These are phyloP conservation scores for Tragelaphus strepsiceros DNA, from an alignment of 2,113 vertebrate genomes.

Conservation along the genomic window DNA sequence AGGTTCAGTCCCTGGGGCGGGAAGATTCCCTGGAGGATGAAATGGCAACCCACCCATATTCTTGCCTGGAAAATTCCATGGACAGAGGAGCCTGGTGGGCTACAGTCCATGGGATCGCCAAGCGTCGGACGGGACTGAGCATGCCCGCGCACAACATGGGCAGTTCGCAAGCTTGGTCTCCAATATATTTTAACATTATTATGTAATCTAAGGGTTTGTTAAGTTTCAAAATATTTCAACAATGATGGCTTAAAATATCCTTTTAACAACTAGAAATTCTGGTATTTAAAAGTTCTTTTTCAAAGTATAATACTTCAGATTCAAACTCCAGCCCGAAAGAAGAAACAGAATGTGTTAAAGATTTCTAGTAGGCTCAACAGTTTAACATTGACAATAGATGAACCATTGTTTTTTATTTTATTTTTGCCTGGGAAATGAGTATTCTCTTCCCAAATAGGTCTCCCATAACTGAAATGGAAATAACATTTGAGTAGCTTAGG, in stretches of 20 bases:
- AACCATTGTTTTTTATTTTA: neutral
- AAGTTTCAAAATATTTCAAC: slow-evolving; percentile 32
- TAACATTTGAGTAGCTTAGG: neutral
- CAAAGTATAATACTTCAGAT: neutral
- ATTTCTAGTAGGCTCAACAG: neutral
- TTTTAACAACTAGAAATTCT: neutral
- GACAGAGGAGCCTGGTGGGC: neutral
- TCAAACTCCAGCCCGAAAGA: neutral
- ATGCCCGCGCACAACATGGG: accelerated
- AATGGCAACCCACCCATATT: neutral
- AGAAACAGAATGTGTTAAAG: neutral
- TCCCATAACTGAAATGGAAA: neutral
- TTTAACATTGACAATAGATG: neutral
- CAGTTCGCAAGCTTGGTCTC: neutral
- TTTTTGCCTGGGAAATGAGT: neutral
- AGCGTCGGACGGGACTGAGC: neutral
- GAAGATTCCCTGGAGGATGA: neutral
- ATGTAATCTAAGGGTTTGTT: neutral
- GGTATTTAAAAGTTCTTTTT: neutral
- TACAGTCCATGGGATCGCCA: neutral
- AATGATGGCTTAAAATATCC: neutral
- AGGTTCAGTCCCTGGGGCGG: neutral
- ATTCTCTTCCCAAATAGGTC: neutral
- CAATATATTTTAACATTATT: neutral
- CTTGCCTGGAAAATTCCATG: neutral